Percentiles rank a stretch among this genome's conserved stretches.
Conservation (phyloP, 2,888 invertebrate species). For the Lacanobia oleracea region DNA sequence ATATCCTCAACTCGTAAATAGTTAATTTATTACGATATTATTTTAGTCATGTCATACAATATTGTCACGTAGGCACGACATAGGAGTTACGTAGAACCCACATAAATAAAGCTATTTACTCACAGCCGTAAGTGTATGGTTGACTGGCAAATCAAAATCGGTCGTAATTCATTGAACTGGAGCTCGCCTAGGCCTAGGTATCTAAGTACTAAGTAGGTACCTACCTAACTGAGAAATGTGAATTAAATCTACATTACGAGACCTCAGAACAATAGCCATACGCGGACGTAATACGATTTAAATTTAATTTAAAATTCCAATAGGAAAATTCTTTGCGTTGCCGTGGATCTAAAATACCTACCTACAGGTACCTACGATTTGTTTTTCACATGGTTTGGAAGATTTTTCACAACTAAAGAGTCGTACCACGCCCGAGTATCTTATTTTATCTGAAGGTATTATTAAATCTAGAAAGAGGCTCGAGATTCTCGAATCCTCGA, state of each 20-base stretch:
- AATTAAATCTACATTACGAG: conserved; percentile 34
- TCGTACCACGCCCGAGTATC: background rate
- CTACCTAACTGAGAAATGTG: conserved; percentile 2
- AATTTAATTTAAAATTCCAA: conserved; percentile 24
- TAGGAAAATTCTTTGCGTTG: conserved; percentile 6
- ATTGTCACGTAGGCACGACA: no score
- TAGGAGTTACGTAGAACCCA: background rate
- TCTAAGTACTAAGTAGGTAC: background rate
- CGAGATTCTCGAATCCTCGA: background rate
- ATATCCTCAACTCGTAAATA: no score
- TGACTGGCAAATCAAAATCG: conserved; percentile 37
- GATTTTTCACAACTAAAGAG: background rate
- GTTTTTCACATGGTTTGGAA: background rate
- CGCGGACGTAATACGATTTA: background rate
- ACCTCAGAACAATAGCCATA: conserved; percentile 35
- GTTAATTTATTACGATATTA: no score
- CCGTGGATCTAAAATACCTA: background rate
- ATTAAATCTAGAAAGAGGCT: background rate
- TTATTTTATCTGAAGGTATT: background rate
- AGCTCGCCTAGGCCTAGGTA: conserved; percentile 1
- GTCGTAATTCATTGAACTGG: conserved; percentile 22
- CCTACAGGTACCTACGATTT: background rate
- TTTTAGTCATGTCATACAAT: no score
- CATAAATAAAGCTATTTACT: background rate
- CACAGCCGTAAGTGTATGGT: background rate